Evolutionary conservation across 2,888 invertebrate species (phyloP).

Genomic region (Ecliptopera silaceata): DNA sequence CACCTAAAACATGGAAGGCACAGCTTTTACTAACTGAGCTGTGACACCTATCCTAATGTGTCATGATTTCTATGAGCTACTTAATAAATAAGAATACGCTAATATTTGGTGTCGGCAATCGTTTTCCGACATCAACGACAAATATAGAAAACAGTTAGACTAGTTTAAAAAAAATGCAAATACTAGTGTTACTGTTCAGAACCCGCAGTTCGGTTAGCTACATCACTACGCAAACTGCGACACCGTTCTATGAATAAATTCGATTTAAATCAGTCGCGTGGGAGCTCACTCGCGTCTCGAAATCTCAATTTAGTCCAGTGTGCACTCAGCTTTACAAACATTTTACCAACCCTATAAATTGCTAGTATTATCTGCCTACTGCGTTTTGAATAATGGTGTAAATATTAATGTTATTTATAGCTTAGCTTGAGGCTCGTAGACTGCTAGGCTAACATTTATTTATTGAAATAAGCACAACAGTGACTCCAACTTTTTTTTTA

Average conservation of each 20-base stretch:
- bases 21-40: too few species aligned
- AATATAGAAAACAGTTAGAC: too few species aligned
- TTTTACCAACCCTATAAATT: conserved; percentile 34
- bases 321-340: conserved; percentile 36
- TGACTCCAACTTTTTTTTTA: too few species aligned
- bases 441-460: conserved; percentile 7
- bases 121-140: too few species aligned
- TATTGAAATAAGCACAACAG: neutral
- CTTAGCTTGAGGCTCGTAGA: conserved; percentile 21
- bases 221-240: conserved; percentile 19
- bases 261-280: conserved; percentile 53
- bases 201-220: neutral
- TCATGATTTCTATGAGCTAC: too few species aligned
- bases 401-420: conserved; percentile 31
- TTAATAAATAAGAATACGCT: too few species aligned
- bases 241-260: conserved; percentile 30
- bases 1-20: too few species aligned
- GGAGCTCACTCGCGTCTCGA: conserved; percentile 46
- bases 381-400: conserved; percentile 23
- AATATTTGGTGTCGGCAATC: too few species aligned
- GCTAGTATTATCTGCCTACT: conserved; percentile 30
- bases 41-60: too few species aligned
- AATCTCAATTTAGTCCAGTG: conserved; percentile 51
- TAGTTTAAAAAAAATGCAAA: too few species aligned
- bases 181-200: conserved; percentile 1